phyloP scores from a whole-genome alignment of 2,797 vertebrate species.

The Bovichtus variegatus region DNA sequence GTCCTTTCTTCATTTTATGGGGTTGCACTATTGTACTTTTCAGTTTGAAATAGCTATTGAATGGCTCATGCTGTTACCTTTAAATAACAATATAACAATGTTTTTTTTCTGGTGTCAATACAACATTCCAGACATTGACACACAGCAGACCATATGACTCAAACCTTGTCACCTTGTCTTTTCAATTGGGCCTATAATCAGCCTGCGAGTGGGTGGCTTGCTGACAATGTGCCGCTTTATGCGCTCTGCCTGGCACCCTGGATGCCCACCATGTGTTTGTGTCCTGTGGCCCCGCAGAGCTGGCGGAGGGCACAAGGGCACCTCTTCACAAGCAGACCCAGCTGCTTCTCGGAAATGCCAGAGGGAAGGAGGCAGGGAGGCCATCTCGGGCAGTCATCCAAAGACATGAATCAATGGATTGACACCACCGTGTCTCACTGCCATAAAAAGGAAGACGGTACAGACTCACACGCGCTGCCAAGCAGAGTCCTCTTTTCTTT shows the following conservation, averaged over 20 bases:
- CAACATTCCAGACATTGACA: slow-evolving; percentile 1
- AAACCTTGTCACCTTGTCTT: slow-evolving; percentile 8
- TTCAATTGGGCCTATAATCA: slow-evolving; percentile 3
- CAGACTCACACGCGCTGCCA: neutral
- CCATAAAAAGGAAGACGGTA: slow-evolving; percentile 22
- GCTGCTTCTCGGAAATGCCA: slow-evolving; percentile 63
- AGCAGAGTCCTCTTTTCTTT: slow-evolving; percentile 23
- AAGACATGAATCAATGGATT: slow-evolving; percentile 53
- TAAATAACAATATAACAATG: neutral
- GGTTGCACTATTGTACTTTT: too few relatives aligned
- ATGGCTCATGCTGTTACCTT: neutral
- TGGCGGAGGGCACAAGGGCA: slow-evolving; percentile 66
- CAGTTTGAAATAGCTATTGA: neutral
- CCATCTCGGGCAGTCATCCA: slow-evolving; percentile 43
- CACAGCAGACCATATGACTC: slow-evolving; percentile 7
- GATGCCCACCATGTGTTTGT: slow-evolving; percentile 62
- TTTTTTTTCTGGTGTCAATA: neutral
- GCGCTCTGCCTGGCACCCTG: slow-evolving; percentile 61
- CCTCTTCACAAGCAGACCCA: slow-evolving; percentile 67
- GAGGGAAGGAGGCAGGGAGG: slow-evolving; percentile 15
- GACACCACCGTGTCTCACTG: slow-evolving; percentile 29
- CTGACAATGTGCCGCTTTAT: slow-evolving; percentile 64
- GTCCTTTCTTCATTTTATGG: too few relatives aligned
- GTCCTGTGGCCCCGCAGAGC: slow-evolving; percentile 52
- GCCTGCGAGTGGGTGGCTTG: slow-evolving; percentile 32